Conservation (phyloP, 2,888 invertebrate species). For the Cistogaster globosa region DNA sequence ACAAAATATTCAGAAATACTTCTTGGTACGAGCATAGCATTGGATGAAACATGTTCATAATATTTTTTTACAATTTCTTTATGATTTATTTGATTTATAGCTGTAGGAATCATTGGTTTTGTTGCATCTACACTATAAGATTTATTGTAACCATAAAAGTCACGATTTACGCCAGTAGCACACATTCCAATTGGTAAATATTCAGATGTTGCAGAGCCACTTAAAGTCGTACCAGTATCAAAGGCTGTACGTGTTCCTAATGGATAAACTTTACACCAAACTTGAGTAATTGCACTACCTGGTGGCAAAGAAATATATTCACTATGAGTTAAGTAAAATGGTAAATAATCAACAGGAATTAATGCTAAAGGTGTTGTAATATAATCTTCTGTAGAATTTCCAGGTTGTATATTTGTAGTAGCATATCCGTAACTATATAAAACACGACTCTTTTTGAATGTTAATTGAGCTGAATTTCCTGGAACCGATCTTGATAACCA, state of each 20-base stretch:
- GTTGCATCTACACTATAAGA: neutral
- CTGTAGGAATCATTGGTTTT: slow-evolving; percentile 15
- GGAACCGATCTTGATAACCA: neutral
- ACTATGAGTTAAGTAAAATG: neutral
- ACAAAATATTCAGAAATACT: no score
- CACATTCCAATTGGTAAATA: slow-evolving; percentile 35
- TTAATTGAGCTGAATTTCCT: neutral
- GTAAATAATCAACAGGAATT: slow-evolving; percentile 5
- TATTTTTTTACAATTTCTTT: slow-evolving; percentile 8
- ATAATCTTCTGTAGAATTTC: no score
- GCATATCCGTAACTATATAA: slow-evolving; percentile 28
- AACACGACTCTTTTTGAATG: slow-evolving; percentile 10
- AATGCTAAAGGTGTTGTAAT: slow-evolving; percentile 26
- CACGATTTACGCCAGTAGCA: slow-evolving; percentile 17
- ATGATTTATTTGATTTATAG: neutral
- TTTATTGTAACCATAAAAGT: slow-evolving; percentile 20
- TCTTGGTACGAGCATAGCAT: no score
- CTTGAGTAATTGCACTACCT: neutral
- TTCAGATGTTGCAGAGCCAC: slow-evolving; percentile 37
- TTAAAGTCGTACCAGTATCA: slow-evolving; percentile 28
- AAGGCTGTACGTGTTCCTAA: slow-evolving; percentile 12
- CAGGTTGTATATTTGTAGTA: no score
- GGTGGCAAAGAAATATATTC: neutral
- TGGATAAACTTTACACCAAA: slow-evolving; percentile 16
- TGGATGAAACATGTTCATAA: neutral